Evolutionary conservation across 2,797 vertebrate species (phyloP).

Genomic region (Arrhamphus sclerolepis): DNA sequence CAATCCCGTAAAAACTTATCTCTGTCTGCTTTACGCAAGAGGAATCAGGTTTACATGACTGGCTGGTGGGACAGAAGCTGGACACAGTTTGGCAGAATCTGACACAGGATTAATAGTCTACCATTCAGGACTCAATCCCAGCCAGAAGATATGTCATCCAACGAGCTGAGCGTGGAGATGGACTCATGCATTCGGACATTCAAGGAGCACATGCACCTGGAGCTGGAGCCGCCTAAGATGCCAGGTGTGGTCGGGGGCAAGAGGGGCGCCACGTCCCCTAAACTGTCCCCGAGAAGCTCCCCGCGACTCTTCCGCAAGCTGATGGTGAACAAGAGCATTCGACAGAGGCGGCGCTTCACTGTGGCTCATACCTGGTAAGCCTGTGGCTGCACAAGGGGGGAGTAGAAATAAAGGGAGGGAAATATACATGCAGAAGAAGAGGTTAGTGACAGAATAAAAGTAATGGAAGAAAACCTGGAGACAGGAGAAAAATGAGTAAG

Average conservation of each 20-base stretch:
- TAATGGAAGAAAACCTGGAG: slow-evolving; percentile 10
- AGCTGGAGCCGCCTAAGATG: slow-evolving; percentile 92
- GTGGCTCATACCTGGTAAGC: slow-evolving; percentile 97
- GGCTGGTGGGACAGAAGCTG: slow-evolving; percentile 26
- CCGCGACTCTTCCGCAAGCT: slow-evolving; percentile 97
- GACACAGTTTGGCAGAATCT: slow-evolving; percentile 25
- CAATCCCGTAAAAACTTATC: slow-evolving; percentile 33
- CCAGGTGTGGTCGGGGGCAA: slow-evolving; percentile 77
- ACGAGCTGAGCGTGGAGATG: slow-evolving; percentile 85
- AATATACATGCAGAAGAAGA: slow-evolving; percentile 13
- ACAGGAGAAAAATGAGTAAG: slow-evolving; percentile 5
- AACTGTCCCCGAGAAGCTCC: slow-evolving; percentile 95
- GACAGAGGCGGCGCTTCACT: slow-evolving; percentile 95
- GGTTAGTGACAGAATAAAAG: slow-evolving; percentile 53
- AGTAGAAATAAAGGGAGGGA: slow-evolving; percentile 58
- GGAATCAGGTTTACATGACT: slow-evolving; percentile 38
- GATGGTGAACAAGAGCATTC: slow-evolving; percentile 96
- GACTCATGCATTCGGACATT: slow-evolving; percentile 96
- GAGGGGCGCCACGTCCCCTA: slow-evolving; percentile 92
- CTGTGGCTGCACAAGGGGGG: background rate
- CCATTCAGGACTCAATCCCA: background rate
- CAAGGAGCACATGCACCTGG: slow-evolving; percentile 98
- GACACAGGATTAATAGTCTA: slow-evolving; percentile 21
- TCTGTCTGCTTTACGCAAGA: slow-evolving; percentile 13
- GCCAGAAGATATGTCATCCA: slow-evolving; percentile 85